A percentile compares a stretch with the other conserved stretches of the same genome.
phyloP scores from a whole-genome alignment of 2,797 vertebrate species.

The Spheniscus humboldti region DNA sequence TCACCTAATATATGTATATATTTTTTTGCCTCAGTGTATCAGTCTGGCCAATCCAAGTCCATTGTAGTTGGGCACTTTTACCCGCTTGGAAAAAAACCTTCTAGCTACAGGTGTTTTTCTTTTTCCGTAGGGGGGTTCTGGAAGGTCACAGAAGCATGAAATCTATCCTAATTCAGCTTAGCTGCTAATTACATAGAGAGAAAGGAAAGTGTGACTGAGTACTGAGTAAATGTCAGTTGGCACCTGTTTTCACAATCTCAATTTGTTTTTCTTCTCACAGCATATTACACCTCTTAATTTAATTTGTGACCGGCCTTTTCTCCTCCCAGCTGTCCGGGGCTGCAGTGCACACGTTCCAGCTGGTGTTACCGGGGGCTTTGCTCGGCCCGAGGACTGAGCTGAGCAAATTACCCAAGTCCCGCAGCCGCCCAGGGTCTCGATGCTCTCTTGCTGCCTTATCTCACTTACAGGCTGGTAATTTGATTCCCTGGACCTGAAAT shows the following conservation, averaged over 20 bases:
- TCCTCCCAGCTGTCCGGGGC: constrained; percentile 69
- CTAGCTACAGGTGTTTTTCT: constrained; percentile 69
- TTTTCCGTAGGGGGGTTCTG: constrained; percentile 39
- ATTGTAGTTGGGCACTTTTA: neutral
- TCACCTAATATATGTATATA: neutral
- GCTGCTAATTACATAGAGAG: constrained; percentile 69
- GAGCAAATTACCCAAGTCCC: constrained; percentile 64
- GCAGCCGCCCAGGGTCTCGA: neutral
- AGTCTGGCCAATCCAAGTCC: neutral
- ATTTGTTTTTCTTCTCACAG: constrained; percentile 75
- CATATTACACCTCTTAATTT: constrained; percentile 81
- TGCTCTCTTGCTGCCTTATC: constrained; percentile 50
- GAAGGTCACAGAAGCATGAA: constrained; percentile 73
- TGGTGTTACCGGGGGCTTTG: constrained; percentile 69
- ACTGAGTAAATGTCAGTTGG: constrained; percentile 68
- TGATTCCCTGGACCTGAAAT: constrained; percentile 65
- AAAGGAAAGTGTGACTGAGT: constrained; percentile 67
- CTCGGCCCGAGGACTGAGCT: constrained; percentile 59
- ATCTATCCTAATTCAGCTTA: constrained; percentile 73
- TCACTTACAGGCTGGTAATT: constrained; percentile 66
- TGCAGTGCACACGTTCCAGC: constrained; percentile 70
- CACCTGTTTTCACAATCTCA: constrained; percentile 87
- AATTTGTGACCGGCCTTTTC: constrained; percentile 75
- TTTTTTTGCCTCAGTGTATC: neutral
- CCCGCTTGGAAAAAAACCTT: constrained; percentile 3